phyloP scores from a whole-genome alignment of 2,888 invertebrate species.

The Morinoia aosen region DNA sequence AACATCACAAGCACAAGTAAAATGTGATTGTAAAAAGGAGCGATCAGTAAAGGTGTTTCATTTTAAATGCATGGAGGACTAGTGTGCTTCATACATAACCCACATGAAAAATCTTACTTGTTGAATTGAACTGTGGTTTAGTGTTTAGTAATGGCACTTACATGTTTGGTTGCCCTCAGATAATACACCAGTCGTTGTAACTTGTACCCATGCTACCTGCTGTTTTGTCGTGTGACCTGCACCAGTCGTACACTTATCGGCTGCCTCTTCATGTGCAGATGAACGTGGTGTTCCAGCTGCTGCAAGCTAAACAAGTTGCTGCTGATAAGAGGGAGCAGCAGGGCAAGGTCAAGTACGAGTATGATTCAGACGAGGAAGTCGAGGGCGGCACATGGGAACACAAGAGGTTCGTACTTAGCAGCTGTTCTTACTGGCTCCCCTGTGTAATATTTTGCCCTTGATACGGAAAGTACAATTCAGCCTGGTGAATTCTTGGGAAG shows the following conservation, averaged over 20 bases:
- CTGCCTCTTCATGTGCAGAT: constrained; percentile 72
- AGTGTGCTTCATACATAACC: too few species aligned
- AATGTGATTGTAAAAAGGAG: too few species aligned
- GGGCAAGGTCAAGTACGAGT: constrained; percentile 93
- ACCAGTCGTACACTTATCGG: neutral
- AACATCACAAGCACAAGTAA: too few species aligned
- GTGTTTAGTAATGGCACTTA: too few species aligned
- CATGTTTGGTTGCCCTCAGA: neutral
- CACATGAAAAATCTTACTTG: too few species aligned
- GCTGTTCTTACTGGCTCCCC: neutral
- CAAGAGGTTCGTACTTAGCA: constrained; percentile 74
- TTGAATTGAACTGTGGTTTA: too few species aligned
- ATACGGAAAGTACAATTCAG: too few species aligned
- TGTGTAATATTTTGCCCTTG: neutral
- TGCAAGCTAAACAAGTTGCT: constrained; percentile 89
- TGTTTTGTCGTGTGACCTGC: too few species aligned
- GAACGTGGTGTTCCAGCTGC: constrained; percentile 81
- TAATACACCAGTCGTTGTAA: neutral
- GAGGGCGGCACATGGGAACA: constrained; percentile 95
- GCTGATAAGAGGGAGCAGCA: constrained; percentile 82
- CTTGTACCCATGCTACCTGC: too few species aligned
- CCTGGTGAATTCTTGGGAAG: too few species aligned
- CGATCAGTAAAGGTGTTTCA: too few species aligned
- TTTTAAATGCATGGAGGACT: too few species aligned
- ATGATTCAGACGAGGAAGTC: constrained; percentile 95